Evolutionary conservation across 2,113 vertebrate genomes (phyloP).

Genomic region (Fulica atra): DNA sequence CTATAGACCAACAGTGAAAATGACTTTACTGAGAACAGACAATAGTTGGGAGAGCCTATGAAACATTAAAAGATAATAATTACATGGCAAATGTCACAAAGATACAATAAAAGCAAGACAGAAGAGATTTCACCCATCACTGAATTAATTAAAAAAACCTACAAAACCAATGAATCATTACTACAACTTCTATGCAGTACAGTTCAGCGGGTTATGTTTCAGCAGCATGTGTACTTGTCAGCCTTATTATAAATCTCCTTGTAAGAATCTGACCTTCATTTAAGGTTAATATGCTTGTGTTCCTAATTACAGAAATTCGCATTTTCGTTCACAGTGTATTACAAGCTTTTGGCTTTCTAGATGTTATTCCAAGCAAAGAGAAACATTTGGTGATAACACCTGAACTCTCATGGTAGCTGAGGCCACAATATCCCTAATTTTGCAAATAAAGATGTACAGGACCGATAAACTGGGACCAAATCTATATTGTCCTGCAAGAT

Average conservation of each 20-base stretch:
- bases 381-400: background rate
- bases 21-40: background rate
- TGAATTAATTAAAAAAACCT: background rate
- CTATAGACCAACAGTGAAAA: background rate
- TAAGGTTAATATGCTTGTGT: background rate
- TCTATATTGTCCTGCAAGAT: background rate
- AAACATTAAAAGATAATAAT: background rate
- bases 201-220: constrained; percentile 30
- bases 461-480: background rate
- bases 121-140: background rate
- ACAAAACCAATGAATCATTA: background rate
- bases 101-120: constrained; percentile 9
- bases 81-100: background rate
- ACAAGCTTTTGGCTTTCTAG: background rate
- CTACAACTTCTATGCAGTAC: background rate
- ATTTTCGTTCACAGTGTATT: background rate
- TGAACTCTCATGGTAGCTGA: background rate
- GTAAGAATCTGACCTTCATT: constrained; percentile 1
- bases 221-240: background rate
- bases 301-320: constrained; percentile 18
- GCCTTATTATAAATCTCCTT: constrained; percentile 7
- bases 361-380: background rate
- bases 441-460: background rate
- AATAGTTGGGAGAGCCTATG: background rate
- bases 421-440: background rate